Base-by-base conservation (phyloP, 2,888 invertebrate species). In the Vannuccia rotundouncinata region DNA sequence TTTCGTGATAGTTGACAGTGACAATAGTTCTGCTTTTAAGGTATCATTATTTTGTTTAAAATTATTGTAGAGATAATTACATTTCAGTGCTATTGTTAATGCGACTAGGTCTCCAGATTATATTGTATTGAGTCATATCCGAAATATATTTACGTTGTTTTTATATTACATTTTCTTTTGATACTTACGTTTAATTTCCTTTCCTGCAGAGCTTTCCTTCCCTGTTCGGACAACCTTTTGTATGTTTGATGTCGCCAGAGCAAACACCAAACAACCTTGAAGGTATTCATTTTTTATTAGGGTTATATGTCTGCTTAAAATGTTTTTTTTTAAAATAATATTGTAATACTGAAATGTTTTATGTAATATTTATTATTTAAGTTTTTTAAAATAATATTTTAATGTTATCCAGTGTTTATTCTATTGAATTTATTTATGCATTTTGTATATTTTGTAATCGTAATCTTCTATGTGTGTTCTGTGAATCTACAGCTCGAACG, bases 1-100 rank as follows among this genome's bases (percentile, higher is more conserved):
- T 82, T 95, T 96, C 89, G 91, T 96, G 81, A 93, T 97, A 83
- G 92, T 97, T 83, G 97, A 97, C 88, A 95, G 95, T 83, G 94
- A 95, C 89, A 96, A 95, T 90, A 95, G 95, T 85, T 93, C 92
- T 88, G 93, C 94, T 83, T 88, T 87, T 83, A 85, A 86, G 85
- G 88, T 87, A 83, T 81, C 81, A 81, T 25, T 74, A 28, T 17
- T 77, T 78, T 25, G 2, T 77, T 5, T 13, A n/a, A 66, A n/a
- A 81, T 80, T 82, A 80, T 83, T 81, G 83, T 59, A n/a, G n/a
- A n/a, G n/a, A n/a, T n/a, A n/a, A n/a, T n/a, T n/a, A n/a, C n/a
- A n/a, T n/a, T n/a, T n/a, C n/a, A n/a, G n/a, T n/a, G n/a, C n/a
- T n/a, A n/a, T n/a, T n/a, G n/a, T n/a, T n/a, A n/a, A n/a, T n/a